Evolutionary conservation across 2,888 invertebrate species (phyloP).

Genomic region (Heteromurus nitidus): DNA sequence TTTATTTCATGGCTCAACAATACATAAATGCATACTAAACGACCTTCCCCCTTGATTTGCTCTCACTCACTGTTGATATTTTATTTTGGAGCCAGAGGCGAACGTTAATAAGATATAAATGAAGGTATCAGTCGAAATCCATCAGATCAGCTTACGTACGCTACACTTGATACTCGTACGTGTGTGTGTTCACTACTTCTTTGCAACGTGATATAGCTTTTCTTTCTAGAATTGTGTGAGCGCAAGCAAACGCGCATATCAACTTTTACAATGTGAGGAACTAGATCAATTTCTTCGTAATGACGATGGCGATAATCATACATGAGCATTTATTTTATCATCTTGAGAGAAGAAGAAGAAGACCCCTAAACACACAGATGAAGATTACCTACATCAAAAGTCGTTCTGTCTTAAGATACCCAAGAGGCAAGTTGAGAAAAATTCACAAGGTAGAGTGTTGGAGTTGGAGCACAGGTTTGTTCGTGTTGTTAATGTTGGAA

Average conservation of each 20-base stretch:
- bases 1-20: constrained; percentile 53
- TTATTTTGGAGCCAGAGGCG: constrained; percentile 59
- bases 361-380: constrained; percentile 25
- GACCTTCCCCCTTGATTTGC: constrained; percentile 51
- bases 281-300: constrained; percentile 59
- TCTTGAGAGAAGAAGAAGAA: too few relatives aligned
- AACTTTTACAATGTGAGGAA: constrained; percentile 2
- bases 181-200: too few relatives aligned
- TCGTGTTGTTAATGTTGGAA: too few relatives aligned
- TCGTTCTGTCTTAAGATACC: constrained; percentile 47
- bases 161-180: background rate
- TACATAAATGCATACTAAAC: constrained; percentile 49
- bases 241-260: too few relatives aligned
- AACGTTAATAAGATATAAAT: constrained; percentile 58
- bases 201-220: too few relatives aligned
- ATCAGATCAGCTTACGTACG: constrained; percentile 30
- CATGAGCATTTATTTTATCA: constrained; percentile 63
- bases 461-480: too few relatives aligned
- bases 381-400: constrained; percentile 59
- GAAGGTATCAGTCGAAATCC: constrained; percentile 50
- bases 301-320: constrained; percentile 51
- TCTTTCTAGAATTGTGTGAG: too few relatives aligned
- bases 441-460: background rate
- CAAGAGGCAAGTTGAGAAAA: constrained; percentile 35
- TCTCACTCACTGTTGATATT: constrained; percentile 21